Evolutionary conservation across 2,888 invertebrate genomes (phyloP), one percentile per base, ranked within the genome.

Genomic region (Octodonta nipae): DNA sequence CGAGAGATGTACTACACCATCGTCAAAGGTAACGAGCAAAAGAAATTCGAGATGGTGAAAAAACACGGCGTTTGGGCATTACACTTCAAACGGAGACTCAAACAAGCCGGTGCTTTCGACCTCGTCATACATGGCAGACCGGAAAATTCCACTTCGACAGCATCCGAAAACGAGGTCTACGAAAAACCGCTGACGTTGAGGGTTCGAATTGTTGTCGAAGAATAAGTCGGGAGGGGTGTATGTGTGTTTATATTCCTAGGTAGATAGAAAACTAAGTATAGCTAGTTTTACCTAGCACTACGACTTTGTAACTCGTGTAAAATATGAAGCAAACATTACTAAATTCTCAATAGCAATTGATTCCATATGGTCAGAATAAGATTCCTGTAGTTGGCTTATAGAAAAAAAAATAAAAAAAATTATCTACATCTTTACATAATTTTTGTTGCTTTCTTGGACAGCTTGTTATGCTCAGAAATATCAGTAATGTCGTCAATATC

Each of bases 31-130:
- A 73, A 75, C 52, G 68, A 72, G 42, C 54, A 60, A 14, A 65
- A 66, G 27, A 63, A 67, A 37, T 71, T 75, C 49, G 70, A 74
- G 41, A 56, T 75, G 48, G 57, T 66, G 5, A 64, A 67, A 40
- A 68, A 67, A 39, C 64, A 67, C 46, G 71, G 69, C 3, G 61
- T 73, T 3, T 73, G 70, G 69, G 68, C 69, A 2, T 53, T 75
- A 12, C 73, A 74, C 46, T 75, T 75, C 58, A 64, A 62, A 31
- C 61, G 65, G 40, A 63, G 71, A 36, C 55, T 74, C 22, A 67
- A 68, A 46, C 55, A 60, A 24, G 64, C 70, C 1, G 68, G 63
- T 2, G 59, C 62, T 5, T 75, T 71, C 53, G 62, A 68, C 26
- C 47, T 75, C 34, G 61, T 70, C 28, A 68, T 75, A n/a, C 64